phyloP scores from a whole-genome alignment of 1,140 invertebrate species.

The Drosophila melanica region DNA sequence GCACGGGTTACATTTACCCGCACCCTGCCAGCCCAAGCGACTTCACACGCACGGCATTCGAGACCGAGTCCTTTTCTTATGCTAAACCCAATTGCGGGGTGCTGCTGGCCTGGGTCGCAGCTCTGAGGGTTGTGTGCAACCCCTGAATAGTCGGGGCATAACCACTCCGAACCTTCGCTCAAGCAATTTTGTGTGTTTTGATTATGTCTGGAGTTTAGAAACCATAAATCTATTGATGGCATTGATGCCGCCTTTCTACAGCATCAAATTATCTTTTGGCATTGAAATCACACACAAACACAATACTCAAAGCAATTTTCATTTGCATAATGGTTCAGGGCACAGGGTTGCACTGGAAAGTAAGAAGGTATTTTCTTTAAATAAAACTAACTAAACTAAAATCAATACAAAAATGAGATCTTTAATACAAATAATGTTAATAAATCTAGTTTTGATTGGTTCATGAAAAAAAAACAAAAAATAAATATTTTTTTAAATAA shows the following conservation, averaged over 20 bases:
- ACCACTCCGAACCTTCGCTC: not conserved
- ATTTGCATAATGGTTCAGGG: slow-evolving; percentile 65
- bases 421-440: too few relatives aligned
- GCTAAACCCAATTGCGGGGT: slow-evolving; percentile 45
- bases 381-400: too few relatives aligned
- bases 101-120: too few relatives aligned
- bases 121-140: slow-evolving; percentile 45
- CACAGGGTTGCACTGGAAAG: slow-evolving; percentile 1
- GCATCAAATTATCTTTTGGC: slow-evolving; percentile 75
- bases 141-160: slow-evolving; percentile 33
- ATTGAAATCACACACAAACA: slow-evolving; percentile 56
- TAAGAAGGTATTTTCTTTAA: not conserved
- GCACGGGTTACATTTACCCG: slow-evolving; percentile 33
- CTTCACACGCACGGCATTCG: slow-evolving; percentile 44
- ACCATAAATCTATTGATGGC: slow-evolving; percentile 82
- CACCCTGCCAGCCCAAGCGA: slow-evolving; percentile 3
- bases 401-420: too few relatives aligned
- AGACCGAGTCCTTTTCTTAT: slow-evolving; percentile 54
- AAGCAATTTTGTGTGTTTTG: slow-evolving; percentile 66
- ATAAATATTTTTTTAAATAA: too few relatives aligned
- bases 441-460: too few relatives aligned
- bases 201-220: slow-evolving; percentile 77
- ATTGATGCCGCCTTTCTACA: slow-evolving; percentile 78
- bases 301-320: slow-evolving; percentile 43
- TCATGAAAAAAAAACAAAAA: too few relatives aligned